These are phyloP conservation scores for Tinamus major DNA, from an alignment of 2,797 vertebrate species.

Conservation along the genomic window DNA sequence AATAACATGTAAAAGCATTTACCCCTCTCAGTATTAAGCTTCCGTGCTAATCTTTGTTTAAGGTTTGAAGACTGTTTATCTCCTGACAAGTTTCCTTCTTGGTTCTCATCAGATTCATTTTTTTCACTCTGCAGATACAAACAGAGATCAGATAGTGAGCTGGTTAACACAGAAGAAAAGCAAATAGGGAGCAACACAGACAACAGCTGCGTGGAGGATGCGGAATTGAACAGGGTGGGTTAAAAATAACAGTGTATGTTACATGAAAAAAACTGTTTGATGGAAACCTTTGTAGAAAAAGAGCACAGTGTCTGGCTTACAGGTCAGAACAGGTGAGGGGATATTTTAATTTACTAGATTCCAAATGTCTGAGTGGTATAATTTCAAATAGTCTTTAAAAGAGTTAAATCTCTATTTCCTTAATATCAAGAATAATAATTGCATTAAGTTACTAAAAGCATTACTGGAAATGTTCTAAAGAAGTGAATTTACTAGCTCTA, in stretches of 20 bases:
- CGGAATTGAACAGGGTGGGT: not conserved
- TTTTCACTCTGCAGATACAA: conserved; percentile 84
- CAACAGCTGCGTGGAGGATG: conserved; percentile 1
- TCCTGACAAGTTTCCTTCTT: conserved; percentile 67
- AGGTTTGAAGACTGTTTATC: conserved; percentile 31
- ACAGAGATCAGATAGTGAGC: not conserved
- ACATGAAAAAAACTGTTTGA: conserved; percentile 39
- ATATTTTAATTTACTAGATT: not conserved
- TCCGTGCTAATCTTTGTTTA: conserved; percentile 81
- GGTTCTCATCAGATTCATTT: conserved; percentile 84
- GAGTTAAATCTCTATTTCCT: not conserved
- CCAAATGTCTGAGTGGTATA: not conserved
- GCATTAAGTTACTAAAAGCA: not conserved
- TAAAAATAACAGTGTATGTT: conserved; percentile 31
- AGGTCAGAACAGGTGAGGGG: not conserved
- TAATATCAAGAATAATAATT: not conserved
- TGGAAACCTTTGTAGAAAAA: conserved; percentile 24
- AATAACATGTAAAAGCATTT: not conserved
- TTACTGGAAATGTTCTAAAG: not conserved
- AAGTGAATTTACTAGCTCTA: not conserved
- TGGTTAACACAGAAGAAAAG: not conserved
- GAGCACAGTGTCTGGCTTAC: not conserved
- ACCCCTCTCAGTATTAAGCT: conserved; percentile 79
- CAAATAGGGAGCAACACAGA: not conserved
- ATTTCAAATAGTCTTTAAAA: not conserved